Evolutionary conservation across 2,113 vertebrate species (phyloP), one percentile per base, ranked within the genome.

Genomic region (Herpailurus yagouaroundi): DNA sequence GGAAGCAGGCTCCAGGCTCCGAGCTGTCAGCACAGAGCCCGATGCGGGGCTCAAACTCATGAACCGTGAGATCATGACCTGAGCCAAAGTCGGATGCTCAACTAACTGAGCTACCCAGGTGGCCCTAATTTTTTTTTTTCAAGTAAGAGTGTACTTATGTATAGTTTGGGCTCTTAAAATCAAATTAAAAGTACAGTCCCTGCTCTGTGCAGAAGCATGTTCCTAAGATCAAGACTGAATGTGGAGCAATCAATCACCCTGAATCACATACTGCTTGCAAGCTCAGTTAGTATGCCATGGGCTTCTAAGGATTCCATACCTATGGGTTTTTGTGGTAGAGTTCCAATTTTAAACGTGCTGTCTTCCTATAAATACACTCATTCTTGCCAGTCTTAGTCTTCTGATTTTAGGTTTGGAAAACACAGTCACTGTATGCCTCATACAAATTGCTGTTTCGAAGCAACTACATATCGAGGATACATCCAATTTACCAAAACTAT

Each of bases 381-480:
- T 93, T 91, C 52, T 93, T 71, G 68, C 52, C 92, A 95, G 93
- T 81, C 25, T 45, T 36, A 85, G 50, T 27, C 25, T 91, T 96
- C 89, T 85, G 94, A 93, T 69, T 91, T 77, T 64, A 91, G 38
- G 63, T 89, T 80, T 76, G 83, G 87, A 96, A 97, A 98, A 91
- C 89, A 41, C 9, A 84, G 93, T 94, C 84, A 91, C 80, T 88
- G 91, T 76, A 92, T 94, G 90, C 55, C 79, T 96, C 45, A 95
- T 33, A 97, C 73, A 93, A 69, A 79, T 87, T 38, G 36, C 73
- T 64, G 87, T 98, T 96, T 90, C 95, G 93, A 92, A 96, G 98
- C 96, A 97, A 97, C 96, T 80, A 79, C 19, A 7, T 89, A 95
- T 96, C 95, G 74, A 86, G 77, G 31, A 92, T 80, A 89, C n/a